These are phyloP conservation scores for Fundulus diaphanus DNA, from an alignment of 2,797 vertebrate species.

Conservation along the genomic window DNA sequence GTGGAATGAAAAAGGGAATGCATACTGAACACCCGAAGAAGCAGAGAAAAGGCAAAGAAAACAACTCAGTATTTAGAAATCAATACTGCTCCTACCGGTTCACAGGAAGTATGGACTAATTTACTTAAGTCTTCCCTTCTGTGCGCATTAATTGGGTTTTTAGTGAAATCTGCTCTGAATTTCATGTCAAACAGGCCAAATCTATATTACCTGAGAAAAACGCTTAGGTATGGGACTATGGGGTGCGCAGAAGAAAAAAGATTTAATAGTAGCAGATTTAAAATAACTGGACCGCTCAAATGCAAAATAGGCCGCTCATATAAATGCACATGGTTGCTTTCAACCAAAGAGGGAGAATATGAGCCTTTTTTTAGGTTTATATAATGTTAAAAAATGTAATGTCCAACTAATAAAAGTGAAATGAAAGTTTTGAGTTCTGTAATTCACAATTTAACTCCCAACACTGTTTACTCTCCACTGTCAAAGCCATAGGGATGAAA, in stretches of 20 bases:
- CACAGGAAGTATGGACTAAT: too few relatives aligned
- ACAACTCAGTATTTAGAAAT: too few relatives aligned
- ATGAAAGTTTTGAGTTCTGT: neutral
- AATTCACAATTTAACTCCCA: constrained; percentile 29
- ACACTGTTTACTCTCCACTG: neutral
- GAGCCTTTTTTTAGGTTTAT: neutral
- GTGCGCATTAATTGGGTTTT: neutral
- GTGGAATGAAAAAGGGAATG: neutral
- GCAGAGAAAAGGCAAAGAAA: neutral
- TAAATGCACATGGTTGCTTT: neutral
- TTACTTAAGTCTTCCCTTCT: neutral
- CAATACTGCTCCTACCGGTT: too few relatives aligned
- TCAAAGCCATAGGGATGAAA: constrained; percentile 12
- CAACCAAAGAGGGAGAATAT: neutral
- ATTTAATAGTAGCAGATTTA: constrained; percentile 6
- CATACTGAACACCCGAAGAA: neutral
- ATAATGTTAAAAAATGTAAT: neutral
- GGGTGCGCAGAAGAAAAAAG: neutral
- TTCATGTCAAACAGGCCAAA: neutral
- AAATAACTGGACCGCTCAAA: constrained; percentile 3
- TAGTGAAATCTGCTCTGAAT: neutral
- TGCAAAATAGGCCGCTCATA: neutral
- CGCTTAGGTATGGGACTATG: neutral
- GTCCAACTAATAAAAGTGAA: neutral
- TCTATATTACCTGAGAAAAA: neutral